phyloP scores from a whole-genome alignment of 2,888 invertebrate species.

The Chaitophorus viminalis region DNA sequence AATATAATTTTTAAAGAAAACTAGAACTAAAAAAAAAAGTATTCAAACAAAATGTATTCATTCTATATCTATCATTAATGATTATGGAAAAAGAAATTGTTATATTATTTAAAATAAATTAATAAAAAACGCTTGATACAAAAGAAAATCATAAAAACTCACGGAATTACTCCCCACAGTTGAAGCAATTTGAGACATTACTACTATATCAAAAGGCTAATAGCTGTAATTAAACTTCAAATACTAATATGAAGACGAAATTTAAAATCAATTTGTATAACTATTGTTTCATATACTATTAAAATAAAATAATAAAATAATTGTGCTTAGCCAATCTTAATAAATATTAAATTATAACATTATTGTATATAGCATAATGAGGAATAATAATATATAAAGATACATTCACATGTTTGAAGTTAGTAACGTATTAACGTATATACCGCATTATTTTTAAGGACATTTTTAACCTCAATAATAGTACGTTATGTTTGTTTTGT shows the following conservation, averaged over 20 bases:
- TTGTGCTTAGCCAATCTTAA: no score
- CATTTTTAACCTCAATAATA: constrained; percentile 30
- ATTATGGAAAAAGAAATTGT: background rate
- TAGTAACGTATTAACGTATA: constrained; percentile 16
- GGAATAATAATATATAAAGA: background rate
- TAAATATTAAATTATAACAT: background rate
- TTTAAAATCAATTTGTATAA: background rate
- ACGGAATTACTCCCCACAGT: constrained; percentile 24
- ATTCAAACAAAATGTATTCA: background rate
- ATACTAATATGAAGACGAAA: background rate
- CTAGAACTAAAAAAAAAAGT: background rate
- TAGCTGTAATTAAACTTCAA: background rate
- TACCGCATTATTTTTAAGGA: constrained; percentile 26
- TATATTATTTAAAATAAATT: background rate
- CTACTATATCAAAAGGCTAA: background rate
- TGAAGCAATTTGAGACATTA: constrained; percentile 35
- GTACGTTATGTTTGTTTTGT: background rate
- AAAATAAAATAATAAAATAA: background rate
- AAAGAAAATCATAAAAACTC: constrained; percentile 6
- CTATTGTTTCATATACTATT: background rate
- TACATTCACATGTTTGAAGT: constrained; percentile 26
- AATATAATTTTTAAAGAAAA: background rate
- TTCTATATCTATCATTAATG: background rate
- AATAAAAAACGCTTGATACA: background rate
- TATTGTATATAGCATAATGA: background rate